Conservation (phyloP, 2,888 invertebrate genomes). For the Drosophila neotestacea region DNA sequence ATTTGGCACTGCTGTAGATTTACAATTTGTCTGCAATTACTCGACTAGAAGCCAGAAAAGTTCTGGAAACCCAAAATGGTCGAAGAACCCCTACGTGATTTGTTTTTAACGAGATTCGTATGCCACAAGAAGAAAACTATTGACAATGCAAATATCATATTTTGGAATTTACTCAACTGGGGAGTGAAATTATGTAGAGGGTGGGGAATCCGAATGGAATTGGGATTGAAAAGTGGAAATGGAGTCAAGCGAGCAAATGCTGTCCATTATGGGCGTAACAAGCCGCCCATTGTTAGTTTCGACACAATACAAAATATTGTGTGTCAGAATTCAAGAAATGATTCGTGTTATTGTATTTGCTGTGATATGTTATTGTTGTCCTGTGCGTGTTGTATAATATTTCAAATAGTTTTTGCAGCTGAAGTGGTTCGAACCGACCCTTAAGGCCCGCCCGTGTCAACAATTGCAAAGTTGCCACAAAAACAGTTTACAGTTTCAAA, state of each 20-base stretch:
- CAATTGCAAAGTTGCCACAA: constrained; percentile 62
- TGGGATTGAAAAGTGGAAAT: background rate
- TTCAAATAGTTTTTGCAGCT: constrained; percentile 70
- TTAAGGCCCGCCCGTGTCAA: constrained; percentile 33
- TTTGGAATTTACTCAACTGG: constrained; percentile 57
- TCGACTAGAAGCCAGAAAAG: constrained; percentile 47
- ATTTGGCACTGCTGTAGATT: constrained; percentile 45
- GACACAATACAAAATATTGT: constrained; percentile 66
- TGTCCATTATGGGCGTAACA: constrained; percentile 49
- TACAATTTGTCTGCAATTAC: constrained; percentile 76
- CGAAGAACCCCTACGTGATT: constrained; percentile 67
- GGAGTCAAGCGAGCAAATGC: constrained; percentile 38
- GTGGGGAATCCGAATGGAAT: background rate
- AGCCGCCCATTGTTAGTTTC: constrained; percentile 30
- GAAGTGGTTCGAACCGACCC: constrained; percentile 55
- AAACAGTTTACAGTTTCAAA: constrained; percentile 71
- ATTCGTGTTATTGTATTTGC: constrained; percentile 27
- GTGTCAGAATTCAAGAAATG: constrained; percentile 65
- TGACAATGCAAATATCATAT: constrained; percentile 79
- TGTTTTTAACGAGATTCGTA: constrained; percentile 74
- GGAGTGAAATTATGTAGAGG: background rate
- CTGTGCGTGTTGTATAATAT: constrained; percentile 64
- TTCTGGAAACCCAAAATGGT: constrained; percentile 30
- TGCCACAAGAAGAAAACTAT: constrained; percentile 61
- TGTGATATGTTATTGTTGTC: constrained; percentile 27